Conservation (phyloP, 1,140 invertebrate genomes). For the Pemphigus obesinymphae region DNA sequence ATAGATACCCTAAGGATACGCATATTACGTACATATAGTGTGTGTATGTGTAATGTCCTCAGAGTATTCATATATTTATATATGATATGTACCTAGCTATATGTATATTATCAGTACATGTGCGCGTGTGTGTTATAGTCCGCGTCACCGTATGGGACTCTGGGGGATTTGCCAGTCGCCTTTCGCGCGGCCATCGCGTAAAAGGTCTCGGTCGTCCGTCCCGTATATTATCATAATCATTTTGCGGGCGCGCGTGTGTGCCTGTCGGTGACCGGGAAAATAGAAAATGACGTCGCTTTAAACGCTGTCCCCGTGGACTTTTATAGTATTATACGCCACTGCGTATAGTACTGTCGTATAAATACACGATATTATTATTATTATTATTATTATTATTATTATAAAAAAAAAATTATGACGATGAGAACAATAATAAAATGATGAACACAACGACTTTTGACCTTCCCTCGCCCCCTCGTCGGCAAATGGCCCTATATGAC, state of each 20-base stretch:
- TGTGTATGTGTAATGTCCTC: background rate
- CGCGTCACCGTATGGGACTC: slow-evolving; percentile 18
- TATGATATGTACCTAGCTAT: background rate
- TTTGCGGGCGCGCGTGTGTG: background rate
- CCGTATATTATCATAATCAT: background rate
- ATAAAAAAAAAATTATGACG: too few species aligned
- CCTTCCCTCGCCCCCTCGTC: too few species aligned
- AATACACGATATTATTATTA: too few species aligned
- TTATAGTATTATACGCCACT: background rate
- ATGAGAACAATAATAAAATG: too few species aligned
- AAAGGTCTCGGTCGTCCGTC: background rate
- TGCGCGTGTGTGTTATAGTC: background rate
- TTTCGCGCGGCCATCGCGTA: background rate
- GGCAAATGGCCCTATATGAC: too few species aligned
- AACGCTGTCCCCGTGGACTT: background rate
- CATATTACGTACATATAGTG: background rate
- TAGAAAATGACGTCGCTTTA: slow-evolving; percentile 1
- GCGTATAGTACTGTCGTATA: background rate
- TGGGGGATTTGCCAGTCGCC: slow-evolving; percentile 8
- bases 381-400: too few species aligned
- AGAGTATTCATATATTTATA: background rate
- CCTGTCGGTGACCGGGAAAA: slow-evolving; percentile 7
- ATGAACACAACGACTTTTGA: too few species aligned
- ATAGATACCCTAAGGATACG: background rate
- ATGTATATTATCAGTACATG: background rate